phyloP scores from a whole-genome alignment of 2,113 vertebrate genomes.

The Hippocampus mohnikei region DNA sequence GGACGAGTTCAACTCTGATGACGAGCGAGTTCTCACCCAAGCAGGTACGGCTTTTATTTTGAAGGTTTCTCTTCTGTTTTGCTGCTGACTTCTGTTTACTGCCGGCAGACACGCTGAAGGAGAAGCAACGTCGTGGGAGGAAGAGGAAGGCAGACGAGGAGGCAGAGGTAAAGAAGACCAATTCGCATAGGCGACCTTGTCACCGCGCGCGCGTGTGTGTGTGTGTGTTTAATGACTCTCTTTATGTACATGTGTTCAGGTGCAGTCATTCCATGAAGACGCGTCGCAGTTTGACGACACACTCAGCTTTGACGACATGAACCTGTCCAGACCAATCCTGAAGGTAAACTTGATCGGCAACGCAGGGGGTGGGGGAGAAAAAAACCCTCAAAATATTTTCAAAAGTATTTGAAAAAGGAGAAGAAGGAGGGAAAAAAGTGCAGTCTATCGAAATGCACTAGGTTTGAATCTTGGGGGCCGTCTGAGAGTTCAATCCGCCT shows the following conservation, averaged over 20 bases:
- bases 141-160: constrained; percentile 69
- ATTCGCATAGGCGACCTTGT: not conserved
- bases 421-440: too few relatives aligned
- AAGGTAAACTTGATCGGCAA: constrained; percentile 74
- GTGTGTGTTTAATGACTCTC: not conserved
- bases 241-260: constrained; percentile 56
- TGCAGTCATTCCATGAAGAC: constrained; percentile 83
- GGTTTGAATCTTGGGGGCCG: too few relatives aligned
- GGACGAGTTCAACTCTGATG: constrained; percentile 77
- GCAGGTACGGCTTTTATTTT: constrained; percentile 72
- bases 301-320: constrained; percentile 92
- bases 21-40: constrained; percentile 85
- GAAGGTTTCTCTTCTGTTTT: not conserved
- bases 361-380: too few relatives aligned
- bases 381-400: too few relatives aligned
- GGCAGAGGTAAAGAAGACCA: not conserved
- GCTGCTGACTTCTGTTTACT: not conserved
- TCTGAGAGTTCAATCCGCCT: too few relatives aligned
- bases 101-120: constrained; percentile 80
- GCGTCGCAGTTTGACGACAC: constrained; percentile 84
- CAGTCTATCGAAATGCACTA: too few relatives aligned
- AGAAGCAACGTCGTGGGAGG: constrained; percentile 76
- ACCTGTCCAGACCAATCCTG: constrained; percentile 90
- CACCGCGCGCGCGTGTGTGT: not conserved
- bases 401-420: too few relatives aligned